phyloP scores from a whole-genome alignment of 2,888 invertebrate genomes.

The Allolobophora icterica region DNA sequence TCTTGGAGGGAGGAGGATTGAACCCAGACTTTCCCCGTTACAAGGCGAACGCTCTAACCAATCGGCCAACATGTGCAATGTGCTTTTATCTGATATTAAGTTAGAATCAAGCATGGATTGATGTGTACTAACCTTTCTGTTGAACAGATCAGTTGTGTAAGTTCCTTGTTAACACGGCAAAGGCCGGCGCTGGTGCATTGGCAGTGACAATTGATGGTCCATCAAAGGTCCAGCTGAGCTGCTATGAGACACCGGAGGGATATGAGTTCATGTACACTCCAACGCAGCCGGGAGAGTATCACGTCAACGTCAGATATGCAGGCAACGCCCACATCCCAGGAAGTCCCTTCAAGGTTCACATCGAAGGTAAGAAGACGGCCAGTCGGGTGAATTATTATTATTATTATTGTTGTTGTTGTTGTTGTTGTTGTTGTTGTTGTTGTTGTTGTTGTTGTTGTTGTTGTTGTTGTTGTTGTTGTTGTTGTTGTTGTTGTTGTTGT shows the following conservation, averaged over 20 bases:
- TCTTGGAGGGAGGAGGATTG: too few species aligned
- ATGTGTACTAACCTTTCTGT: not conserved
- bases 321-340: slow-evolving; percentile 90
- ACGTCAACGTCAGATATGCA: slow-evolving; percentile 93
- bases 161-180: slow-evolving; percentile 91
- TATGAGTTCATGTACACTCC: slow-evolving; percentile 97
- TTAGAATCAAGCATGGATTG: too few species aligned
- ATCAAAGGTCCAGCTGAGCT: slow-evolving; percentile 88
- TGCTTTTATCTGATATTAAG: not conserved
- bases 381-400: too few species aligned
- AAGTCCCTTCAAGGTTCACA: slow-evolving; percentile 85
- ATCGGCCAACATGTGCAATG: too few species aligned
- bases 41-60: too few species aligned
- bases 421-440: too few species aligned
- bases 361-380: slow-evolving; percentile 61
- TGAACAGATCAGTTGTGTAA: slow-evolving; percentile 80
- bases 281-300: slow-evolving; percentile 91
- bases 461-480: too few species aligned
- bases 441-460: too few species aligned
- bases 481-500: too few species aligned
- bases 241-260: slow-evolving; percentile 94
- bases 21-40: too few species aligned
- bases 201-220: slow-evolving; percentile 94
- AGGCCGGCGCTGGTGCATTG: slow-evolving; percentile 89
- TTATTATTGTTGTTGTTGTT: not conserved